phyloP scores from a whole-genome alignment of 1,140 invertebrate species.

The Mesaphorura yosii region DNA sequence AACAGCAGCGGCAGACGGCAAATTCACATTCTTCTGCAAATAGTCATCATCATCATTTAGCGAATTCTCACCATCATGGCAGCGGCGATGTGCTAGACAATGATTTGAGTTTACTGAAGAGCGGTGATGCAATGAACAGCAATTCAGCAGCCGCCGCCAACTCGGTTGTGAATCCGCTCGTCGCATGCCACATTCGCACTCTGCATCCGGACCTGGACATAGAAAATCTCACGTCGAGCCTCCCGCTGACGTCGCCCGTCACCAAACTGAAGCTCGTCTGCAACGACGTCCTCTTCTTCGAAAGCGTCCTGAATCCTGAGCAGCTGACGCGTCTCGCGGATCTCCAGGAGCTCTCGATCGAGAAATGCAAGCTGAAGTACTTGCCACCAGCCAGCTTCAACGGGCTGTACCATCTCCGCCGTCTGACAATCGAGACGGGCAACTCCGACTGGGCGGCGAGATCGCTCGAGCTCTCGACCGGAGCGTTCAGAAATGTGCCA shows the following conservation, averaged over 20 bases:
- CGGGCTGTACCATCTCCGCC: slow-evolving; percentile 52
- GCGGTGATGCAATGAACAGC: too few species aligned
- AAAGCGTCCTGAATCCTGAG: slow-evolving; percentile 48
- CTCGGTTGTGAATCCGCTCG: too few species aligned
- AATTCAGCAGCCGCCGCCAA: too few species aligned
- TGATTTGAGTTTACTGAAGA: too few species aligned
- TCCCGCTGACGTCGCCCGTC: slow-evolving; percentile 12
- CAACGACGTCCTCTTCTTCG: slow-evolving; percentile 65
- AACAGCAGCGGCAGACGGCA: too few species aligned
- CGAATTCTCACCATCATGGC: too few species aligned
- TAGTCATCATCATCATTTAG: too few species aligned
- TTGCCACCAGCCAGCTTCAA: slow-evolving; percentile 55
- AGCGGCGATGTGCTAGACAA: too few species aligned
- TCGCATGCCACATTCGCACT: slow-evolving; percentile 29
- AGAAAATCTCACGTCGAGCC: slow-evolving; percentile 18
- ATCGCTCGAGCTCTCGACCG: slow-evolving; percentile 57
- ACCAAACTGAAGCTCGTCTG: slow-evolving; percentile 55
- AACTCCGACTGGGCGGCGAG: slow-evolving; percentile 70
- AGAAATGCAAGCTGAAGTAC: slow-evolving; percentile 64
- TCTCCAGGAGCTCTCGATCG: slow-evolving; percentile 55
- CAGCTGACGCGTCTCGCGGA: slow-evolving; percentile 34
- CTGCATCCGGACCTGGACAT: slow-evolving; percentile 26
- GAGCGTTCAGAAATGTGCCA: slow-evolving; percentile 53
- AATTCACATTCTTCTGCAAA: too few species aligned
- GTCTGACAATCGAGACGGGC: slow-evolving; percentile 56